Conservation (phyloP, 1,140 invertebrate genomes). For the Delia radicum region DNA sequence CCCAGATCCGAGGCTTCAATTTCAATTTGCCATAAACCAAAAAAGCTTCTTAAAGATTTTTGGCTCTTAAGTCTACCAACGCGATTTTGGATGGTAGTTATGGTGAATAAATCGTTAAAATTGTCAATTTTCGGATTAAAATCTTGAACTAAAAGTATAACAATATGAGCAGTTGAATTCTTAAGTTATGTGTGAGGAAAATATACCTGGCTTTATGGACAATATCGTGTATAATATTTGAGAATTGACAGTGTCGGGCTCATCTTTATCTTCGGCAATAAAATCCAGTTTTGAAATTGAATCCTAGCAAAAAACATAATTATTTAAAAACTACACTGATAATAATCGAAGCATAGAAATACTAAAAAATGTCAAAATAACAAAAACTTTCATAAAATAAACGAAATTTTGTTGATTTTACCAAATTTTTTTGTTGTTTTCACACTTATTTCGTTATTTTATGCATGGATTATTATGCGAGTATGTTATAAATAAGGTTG, state of each 20-base stretch:
- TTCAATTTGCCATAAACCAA: conserved; percentile 52
- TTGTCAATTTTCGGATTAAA: conserved; percentile 31
- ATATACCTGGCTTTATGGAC: conserved; percentile 29
- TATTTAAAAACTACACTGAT: neutral
- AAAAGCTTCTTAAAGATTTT: conserved; percentile 57
- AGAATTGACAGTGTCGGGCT: conserved; percentile 58
- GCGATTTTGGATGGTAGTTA: conserved; percentile 45
- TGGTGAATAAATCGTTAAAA: conserved; percentile 54
- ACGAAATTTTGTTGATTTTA: too few species aligned
- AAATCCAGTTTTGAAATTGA: conserved; percentile 39
- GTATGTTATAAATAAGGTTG: neutral
- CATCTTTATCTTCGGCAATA: conserved; percentile 57
- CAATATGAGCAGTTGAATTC: neutral
- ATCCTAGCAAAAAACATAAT: neutral
- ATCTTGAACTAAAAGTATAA: neutral
- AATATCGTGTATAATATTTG: conserved; percentile 57
- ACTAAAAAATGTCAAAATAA: neutral
- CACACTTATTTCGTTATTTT: too few species aligned
- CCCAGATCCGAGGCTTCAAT: conserved; percentile 59
- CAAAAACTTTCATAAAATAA: too few species aligned
- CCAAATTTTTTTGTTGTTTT: too few species aligned
- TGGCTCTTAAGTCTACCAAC: conserved; percentile 54
- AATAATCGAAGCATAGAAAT: neutral
- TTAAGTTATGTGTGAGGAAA: neutral
- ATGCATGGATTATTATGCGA: too few species aligned